Conservation (phyloP, 2,797 vertebrate genomes). For the Numenius phaeopus region DNA sequence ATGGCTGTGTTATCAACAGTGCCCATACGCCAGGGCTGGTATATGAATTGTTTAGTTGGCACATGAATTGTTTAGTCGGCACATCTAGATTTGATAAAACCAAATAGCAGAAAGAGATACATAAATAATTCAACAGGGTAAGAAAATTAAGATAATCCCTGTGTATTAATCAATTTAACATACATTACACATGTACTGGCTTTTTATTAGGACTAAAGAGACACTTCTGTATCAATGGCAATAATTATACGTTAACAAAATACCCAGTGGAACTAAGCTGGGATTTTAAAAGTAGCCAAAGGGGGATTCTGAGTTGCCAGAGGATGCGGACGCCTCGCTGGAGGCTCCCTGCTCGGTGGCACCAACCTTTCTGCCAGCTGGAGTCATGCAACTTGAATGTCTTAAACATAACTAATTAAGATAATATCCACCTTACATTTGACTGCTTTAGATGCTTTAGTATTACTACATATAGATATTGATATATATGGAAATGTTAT, state of each 20-base stretch:
- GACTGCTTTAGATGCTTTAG: neutral
- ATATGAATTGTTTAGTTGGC: too few species aligned
- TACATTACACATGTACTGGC: neutral
- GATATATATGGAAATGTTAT: neutral
- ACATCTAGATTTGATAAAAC: neutral
- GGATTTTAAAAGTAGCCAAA: neutral
- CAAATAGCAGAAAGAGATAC: neutral
- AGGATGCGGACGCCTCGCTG: rapidly evolving
- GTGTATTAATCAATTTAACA: neutral
- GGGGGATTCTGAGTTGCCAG: neutral
- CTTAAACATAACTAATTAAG: neutral
- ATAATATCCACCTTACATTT: neutral
- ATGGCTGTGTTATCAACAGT: neutral
- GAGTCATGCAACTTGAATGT: neutral
- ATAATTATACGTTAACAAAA: neutral
- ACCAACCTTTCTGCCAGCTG: neutral
- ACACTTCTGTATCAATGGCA: neutral
- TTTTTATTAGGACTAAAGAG: neutral
- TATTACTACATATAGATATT: neutral
- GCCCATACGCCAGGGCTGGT: rapidly evolving
- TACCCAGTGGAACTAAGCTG: neutral
- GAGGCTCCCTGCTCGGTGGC: neutral
- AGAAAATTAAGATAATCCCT: neutral
- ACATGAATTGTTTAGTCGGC: neutral
- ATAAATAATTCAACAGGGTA: neutral